These are phyloP conservation scores for Drosophila villosipedis DNA, from an alignment of 2,888 invertebrate genomes.

Conservation along the genomic window DNA sequence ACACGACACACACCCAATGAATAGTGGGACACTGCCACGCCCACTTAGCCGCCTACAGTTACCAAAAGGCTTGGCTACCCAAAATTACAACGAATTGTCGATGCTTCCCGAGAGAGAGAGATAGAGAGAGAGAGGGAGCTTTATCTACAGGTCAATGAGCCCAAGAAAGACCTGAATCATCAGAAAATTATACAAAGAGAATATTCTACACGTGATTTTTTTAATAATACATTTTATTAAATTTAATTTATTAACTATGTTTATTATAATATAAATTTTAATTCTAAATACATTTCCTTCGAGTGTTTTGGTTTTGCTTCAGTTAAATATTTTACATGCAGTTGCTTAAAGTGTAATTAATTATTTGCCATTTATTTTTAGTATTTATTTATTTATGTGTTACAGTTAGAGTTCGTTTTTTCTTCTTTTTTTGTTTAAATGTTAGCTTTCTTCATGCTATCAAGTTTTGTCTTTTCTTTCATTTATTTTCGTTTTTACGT, in stretches of 20 bases:
- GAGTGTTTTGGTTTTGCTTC: conserved; percentile 35
- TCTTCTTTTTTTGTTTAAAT: conserved; percentile 7
- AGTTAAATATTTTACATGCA: conserved; percentile 80
- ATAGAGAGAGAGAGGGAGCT: background rate
- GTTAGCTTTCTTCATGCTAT: conserved; percentile 2
- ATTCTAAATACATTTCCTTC: conserved; percentile 57
- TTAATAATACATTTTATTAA: conserved; percentile 82
- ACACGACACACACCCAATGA: conserved; percentile 23
- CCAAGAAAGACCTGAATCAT: background rate
- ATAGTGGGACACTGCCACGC: conserved; percentile 25
- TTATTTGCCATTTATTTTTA: conserved; percentile 51
- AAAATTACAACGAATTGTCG: conserved; percentile 47
- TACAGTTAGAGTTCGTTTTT: conserved; percentile 41
- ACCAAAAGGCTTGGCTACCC: conserved; percentile 62
- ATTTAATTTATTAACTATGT: conserved; percentile 77
- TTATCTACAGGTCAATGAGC: conserved; percentile 37
- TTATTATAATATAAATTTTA: conserved; percentile 56
- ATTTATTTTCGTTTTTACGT: conserved; percentile 56
- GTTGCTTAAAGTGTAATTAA: conserved; percentile 65
- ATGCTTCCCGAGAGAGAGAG: conserved; percentile 9
- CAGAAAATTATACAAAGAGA: background rate
- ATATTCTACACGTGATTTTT: conserved; percentile 17
- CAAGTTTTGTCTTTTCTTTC: conserved; percentile 22
- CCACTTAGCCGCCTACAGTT: conserved; percentile 35
- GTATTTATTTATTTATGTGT: conserved; percentile 37